Base-by-base conservation (phyloP, 2,888 invertebrate genomes). In the Candidula unifasciata region DNA sequence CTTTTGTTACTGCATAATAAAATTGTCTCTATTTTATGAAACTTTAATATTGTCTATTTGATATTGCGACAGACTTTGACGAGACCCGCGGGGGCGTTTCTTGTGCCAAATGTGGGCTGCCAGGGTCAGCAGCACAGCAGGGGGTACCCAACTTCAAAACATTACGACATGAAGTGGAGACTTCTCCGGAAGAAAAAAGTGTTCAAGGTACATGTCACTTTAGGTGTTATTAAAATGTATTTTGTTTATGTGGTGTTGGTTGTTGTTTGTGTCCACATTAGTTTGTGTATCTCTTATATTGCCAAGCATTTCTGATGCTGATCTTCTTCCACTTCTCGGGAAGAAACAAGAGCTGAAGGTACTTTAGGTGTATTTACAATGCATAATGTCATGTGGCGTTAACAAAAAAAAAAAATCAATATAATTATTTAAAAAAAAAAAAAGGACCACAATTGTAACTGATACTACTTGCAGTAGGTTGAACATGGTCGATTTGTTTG, bases 121-220 rank as follows among this genome's bases (percentile, higher is more conserved):
- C 73, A 71, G 5, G 77, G 83, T 3, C 33, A 77, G 13, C 73
- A 85, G 68, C 87, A 79, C 33, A 69, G 69, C 2, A 52, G 86
- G 35, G 84, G 83, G 8, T 73, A 83, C 24, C 87, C 88, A 18
- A 80, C 87, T 13, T 69, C 85, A 27, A 97, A 97, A 93, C 98
- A 98, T 93, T 97, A 95, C 94, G 93, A 95, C 90, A 97, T 97
- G 0, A 97, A 97, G 94, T 98, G 95, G 92, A 97, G 96, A 91
- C 95, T 95, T 79, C 93, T 96, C 3, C 95, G 98, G 54, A 87
- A 87, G 30, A 86, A 90, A 73, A 95, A 95, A 91, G 93, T 94
- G 82, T 30, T 88, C 18, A 89, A 91, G 88, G 91, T 91, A 27
- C 21, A 69, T 2, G 64, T 18, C 44, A 44, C 13, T 44, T 44